phyloP scores from a whole-genome alignment of 2,113 vertebrate species.

The Varanus salvator region DNA sequence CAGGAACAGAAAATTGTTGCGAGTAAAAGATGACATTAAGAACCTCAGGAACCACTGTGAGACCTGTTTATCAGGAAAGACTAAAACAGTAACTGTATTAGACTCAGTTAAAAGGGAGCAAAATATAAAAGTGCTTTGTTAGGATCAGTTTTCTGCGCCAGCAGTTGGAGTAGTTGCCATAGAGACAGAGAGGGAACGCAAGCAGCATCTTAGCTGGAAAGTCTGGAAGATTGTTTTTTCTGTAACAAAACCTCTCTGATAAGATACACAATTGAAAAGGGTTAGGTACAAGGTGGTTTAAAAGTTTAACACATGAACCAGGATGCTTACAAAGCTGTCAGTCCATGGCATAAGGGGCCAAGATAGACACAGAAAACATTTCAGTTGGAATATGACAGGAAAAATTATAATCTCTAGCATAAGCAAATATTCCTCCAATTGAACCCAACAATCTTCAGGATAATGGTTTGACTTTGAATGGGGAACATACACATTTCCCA shows the following conservation, averaged over 20 bases:
- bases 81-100: neutral
- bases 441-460: too few relatives aligned
- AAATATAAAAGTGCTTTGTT: neutral
- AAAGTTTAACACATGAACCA: slow-evolving; percentile 3
- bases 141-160: neutral
- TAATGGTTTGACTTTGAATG: too few relatives aligned
- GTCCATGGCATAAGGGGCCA: neutral
- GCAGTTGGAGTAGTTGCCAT: neutral
- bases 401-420: neutral
- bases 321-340: slow-evolving; percentile 7
- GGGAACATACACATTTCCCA: too few relatives aligned
- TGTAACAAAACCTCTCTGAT: slow-evolving; percentile 23
- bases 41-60: neutral
- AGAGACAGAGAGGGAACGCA: neutral
- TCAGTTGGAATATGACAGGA: neutral
- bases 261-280: neutral
- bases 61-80: neutral
- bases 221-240: neutral
- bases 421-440: too few relatives aligned
- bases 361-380: neutral
- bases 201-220: slow-evolving; percentile 3
- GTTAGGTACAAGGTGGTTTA: neutral
- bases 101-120: slow-evolving; percentile 13
- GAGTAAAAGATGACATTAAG: neutral
- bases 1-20: neutral